Evolutionary conservation across 2,113 vertebrate genomes (phyloP), one percentile per base, ranked within the genome.

Genomic region (Dicentrarchus labrax): DNA sequence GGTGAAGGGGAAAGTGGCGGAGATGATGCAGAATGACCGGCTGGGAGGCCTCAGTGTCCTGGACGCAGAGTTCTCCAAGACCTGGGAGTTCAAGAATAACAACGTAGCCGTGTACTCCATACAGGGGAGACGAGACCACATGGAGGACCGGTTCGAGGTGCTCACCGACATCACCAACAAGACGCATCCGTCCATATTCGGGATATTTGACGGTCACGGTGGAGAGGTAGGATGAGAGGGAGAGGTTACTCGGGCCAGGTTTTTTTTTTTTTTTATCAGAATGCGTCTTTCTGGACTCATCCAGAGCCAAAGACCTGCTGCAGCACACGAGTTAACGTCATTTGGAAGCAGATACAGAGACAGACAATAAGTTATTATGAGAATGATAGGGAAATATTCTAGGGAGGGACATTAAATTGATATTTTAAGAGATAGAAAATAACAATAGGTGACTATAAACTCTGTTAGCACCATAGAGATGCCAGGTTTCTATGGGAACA

Each of bases 121-220:
- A 90, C 98, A 99, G 94, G 98, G 98, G 83, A 96, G 98, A 75
- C 92, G 98, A 48, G 98, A 99, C 62, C 98, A 99, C 96, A 99
- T 99, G 98, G 98, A 99, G 94, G 98, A 99, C 94, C 96, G 98
- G 80, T 99, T 98, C 84, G 95, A 98, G 89, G 97, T 99, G 65
- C 97, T 98, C 77, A 98, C 97, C 1, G 98, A 99, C 94, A 94
- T 97, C 86, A 84, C 96, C 91, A 99, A 99, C 96, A 97, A 97
- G 96, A 98, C 95, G 88, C 98, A 99, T 88, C 98, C 98, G 22
- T 97, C 97, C 87, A 98, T 99, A 93, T 99, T 99, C 86, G 98
- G 97, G 79, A 97, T 99, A 91, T 99, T 99, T 91, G 98, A 99
- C 88, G 98, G 98, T 12, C 98, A 99, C 39, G 98, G 98, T 16